phyloP scores from a whole-genome alignment of 2,113 vertebrate species.

The human (Homo sapiens) region GRCh38 chr22:31658001-31658500 shows the following conservation, averaged over 20 bases:
- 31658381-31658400: neutral
- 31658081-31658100: neutral
- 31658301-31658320: neutral
- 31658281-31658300: neutral
- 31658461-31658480: neutral
- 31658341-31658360: slow-evolving; percentile 21
- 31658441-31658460: neutral
- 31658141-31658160: neutral
- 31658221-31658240: neutral
- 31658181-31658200: neutral
- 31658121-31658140: neutral
- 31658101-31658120: neutral
- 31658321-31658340: neutral
- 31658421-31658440: neutral
- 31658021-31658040: neutral
- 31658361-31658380: neutral
- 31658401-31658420: neutral
- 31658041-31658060: neutral
- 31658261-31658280: neutral
- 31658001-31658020: neutral
- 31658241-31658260: neutral
- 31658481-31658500: neutral
- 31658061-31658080: neutral
- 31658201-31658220: neutral
- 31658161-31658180: neutral